A percentile compares a stretch with the other conserved stretches of the same genome.
Conservation (phyloP, 1,140 invertebrate genomes). For the Platorchestia sp. region DNA sequence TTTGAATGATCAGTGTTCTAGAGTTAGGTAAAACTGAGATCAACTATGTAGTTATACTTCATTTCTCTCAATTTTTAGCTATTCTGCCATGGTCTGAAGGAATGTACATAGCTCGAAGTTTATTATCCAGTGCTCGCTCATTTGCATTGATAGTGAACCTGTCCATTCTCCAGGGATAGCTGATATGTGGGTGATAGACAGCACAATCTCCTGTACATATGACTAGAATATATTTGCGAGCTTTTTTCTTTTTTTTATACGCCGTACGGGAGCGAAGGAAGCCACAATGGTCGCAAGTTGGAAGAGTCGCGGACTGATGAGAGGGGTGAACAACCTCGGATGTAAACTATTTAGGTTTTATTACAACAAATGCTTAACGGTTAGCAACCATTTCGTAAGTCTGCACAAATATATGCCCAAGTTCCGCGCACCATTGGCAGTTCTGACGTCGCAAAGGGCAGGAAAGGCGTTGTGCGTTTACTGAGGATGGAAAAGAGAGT, state of each 20-base stretch:
- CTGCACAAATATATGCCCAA: not conserved
- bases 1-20: not conserved
- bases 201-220: not conserved
- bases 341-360: not conserved
- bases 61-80: not conserved
- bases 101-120: not conserved
- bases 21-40: not conserved
- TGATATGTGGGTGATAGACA: not conserved
- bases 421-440: not conserved
- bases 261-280: not conserved
- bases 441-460: not conserved
- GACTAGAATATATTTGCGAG: not conserved
- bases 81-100: not conserved
- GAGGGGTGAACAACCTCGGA: not conserved
- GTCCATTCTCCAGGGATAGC: not conserved
- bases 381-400: not conserved
- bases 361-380: not conserved
- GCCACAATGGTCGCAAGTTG: not conserved
- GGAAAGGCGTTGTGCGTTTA: not conserved
- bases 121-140: not conserved
- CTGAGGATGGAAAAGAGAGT: not conserved
- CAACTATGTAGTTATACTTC: not conserved
- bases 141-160: not conserved
- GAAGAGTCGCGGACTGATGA: not conserved
- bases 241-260: not conserved